Evolutionary conservation across 2,797 vertebrate genomes (phyloP), one percentile per base, ranked within the genome.

Genomic region (Rhinogobio ventralis): DNA sequence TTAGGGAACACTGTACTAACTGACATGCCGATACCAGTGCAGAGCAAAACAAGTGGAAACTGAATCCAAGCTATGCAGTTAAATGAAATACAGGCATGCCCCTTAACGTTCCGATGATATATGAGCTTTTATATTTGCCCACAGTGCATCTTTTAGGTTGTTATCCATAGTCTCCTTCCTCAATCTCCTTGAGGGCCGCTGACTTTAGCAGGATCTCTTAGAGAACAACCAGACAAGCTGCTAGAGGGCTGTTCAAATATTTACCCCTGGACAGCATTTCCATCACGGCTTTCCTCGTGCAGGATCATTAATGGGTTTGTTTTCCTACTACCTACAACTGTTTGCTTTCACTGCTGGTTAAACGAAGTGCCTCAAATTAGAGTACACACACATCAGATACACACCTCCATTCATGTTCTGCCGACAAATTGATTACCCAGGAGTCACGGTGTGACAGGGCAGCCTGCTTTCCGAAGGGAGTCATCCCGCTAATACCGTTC

Each of bases 241-340:
- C 93, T 90, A 85, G 86, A 92, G 90, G 90, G 91, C 91, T 93
- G 91, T 92, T 93, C 92, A 95, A 95, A 95, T 94, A 94, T 94
- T 95, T 94, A 94, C 91, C 86, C 86, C 83, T n/a, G 75, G 89
- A 91, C 92, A 93, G 92, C 90, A 87, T 90, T 93, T 92, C 91
- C 91, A 92, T 88, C 11, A 55, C 80, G 81, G 86, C 89, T 90
- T 85, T 83, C 89, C 91, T 91, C 89, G 64, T 80, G 39, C 55
- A 39, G 30, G 72, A 86, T 81, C 84, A 79, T 91, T 93, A 94
- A 92, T 90, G 87, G 81, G 86, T 92, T 93, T 93, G 92, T 94
- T 94, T 94, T 90, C 87, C 90, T 91, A 91, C 93, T 89, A 90
- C 90, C 87, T 79, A 86, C 36, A 84, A 92, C 86, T 90, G 92